These are phyloP conservation scores for Chiloscyllium plagiosum DNA, from an alignment of 2,113 vertebrate species.

Conservation along the genomic window DNA sequence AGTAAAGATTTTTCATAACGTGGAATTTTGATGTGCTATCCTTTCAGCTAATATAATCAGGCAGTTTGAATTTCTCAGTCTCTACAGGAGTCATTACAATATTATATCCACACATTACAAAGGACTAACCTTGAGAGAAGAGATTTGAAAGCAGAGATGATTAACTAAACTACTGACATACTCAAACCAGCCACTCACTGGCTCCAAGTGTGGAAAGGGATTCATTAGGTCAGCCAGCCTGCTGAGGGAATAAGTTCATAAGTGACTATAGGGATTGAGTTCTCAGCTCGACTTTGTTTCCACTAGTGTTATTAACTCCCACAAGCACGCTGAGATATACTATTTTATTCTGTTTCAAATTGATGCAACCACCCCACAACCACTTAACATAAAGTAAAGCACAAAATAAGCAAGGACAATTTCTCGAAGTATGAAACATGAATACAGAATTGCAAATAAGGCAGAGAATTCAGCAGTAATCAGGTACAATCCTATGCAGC, in stretches of 20 bases:
- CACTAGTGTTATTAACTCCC: neutral
- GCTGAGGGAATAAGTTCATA: too few relatives aligned
- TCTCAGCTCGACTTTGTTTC: neutral
- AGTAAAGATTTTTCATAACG: too few relatives aligned
- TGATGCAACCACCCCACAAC: neutral
- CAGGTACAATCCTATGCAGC: neutral
- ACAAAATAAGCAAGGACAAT: neutral
- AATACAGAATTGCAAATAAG: neutral
- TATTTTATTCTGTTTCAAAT: neutral
- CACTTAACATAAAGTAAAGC: neutral
- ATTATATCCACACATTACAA: neutral
- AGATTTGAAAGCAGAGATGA: neutral
- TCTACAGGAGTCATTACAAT: too few relatives aligned
- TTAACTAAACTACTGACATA: neutral
- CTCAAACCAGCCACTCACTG: neutral
- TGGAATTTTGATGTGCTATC: too few relatives aligned
- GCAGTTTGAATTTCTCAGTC: too few relatives aligned
- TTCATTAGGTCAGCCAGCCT: neutral
- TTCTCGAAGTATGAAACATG: neutral
- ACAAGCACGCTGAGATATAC: neutral
- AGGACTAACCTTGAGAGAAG: neutral
- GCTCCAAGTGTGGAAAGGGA: neutral
- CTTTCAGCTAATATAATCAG: too few relatives aligned
- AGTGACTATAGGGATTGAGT: too few relatives aligned
- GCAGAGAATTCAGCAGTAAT: neutral